Conservation (phyloP, 2,888 invertebrate genomes). For the Dynastes maya region DNA sequence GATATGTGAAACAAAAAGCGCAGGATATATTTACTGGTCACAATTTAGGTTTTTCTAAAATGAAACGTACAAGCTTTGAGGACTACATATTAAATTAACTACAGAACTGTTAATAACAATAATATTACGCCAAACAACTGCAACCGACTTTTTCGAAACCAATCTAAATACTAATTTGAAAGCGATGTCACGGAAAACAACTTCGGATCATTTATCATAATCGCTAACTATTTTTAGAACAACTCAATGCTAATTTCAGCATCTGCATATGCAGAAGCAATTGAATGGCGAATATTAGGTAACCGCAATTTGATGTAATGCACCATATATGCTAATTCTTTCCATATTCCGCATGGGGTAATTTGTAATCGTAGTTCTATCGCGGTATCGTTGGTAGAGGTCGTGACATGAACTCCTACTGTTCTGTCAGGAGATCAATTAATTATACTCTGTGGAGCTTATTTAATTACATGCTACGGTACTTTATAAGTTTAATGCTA, state of each 20-base stretch:
- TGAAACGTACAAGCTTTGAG: no score
- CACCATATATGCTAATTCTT: conserved; percentile 19
- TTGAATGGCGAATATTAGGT: conserved; percentile 7
- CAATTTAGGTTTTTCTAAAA: no score
- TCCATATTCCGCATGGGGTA: neutral
- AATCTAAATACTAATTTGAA: neutral
- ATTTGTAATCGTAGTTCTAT: neutral
- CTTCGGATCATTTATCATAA: conserved; percentile 2
- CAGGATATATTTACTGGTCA: no score
- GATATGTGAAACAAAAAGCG: no score
- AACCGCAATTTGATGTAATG: neutral
- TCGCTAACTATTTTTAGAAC: conserved; percentile 10
- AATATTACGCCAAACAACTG: no score
- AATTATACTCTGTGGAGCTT: no score
- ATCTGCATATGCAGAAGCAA: neutral
- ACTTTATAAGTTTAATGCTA: no score
- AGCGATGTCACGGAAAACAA: conserved; percentile 3
- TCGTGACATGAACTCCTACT: conserved; percentile 6
- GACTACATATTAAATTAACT: no score
- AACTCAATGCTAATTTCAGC: neutral
- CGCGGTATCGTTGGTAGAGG: neutral
- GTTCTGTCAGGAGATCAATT: conserved; percentile 7
- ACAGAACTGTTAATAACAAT: no score
- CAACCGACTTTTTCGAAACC: no score
- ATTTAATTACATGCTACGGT: no score